A percentile compares a stretch with the other conserved stretches of the same genome.
Conservation (phyloP, 2,113 vertebrate genomes). For the Carlito syrichta region DNA sequence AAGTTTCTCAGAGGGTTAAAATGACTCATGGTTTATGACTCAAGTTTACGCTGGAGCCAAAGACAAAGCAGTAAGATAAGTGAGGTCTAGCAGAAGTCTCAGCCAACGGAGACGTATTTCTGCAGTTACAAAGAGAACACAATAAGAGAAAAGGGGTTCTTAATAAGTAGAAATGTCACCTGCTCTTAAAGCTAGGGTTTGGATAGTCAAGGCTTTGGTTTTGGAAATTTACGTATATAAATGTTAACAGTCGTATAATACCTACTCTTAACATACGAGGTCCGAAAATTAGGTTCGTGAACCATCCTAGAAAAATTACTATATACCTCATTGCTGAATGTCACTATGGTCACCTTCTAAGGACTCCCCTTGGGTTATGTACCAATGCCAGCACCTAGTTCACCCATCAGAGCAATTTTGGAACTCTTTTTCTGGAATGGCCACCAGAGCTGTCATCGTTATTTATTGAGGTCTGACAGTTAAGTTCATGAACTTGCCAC, state of each 20-base stretch:
- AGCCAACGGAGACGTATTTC: not conserved
- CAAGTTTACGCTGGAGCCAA: not conserved
- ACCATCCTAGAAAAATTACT: no score
- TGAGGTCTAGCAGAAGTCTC: not conserved
- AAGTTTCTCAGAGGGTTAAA: slow-evolving; percentile 28
- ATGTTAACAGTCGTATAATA: not conserved
- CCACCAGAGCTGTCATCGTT: no score
- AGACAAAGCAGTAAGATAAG: not conserved
- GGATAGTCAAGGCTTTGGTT: not conserved
- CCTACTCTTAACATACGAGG: no score
- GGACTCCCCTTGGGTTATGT: no score
- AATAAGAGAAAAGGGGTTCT: not conserved
- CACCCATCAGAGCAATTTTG: no score
- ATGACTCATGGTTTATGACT: not conserved
- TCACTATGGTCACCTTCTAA: no score
- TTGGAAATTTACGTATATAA: not conserved
- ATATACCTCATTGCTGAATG: no score
- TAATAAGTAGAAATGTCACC: not conserved
- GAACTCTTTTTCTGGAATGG: no score
- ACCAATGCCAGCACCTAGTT: no score
- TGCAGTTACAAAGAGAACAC: not conserved
- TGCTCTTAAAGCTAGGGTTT: not conserved
- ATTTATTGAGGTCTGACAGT: no score
- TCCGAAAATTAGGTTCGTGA: no score
- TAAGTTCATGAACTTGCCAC: no score